Evolutionary conservation across 2,797 vertebrate species (phyloP).

Genomic region (Scomberomorus guttatus): DNA sequence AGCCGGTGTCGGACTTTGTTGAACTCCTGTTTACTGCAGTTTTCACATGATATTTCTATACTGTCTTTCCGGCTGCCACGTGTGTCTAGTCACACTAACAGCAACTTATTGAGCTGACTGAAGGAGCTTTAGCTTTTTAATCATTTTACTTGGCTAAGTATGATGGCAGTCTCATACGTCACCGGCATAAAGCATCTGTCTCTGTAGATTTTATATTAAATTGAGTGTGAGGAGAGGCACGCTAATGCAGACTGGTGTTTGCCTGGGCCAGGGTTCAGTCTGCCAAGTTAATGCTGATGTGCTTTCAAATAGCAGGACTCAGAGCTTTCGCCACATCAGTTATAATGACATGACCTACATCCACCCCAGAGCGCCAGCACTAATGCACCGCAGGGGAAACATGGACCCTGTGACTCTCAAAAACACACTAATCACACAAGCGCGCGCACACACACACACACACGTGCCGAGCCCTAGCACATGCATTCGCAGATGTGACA

Average conservation of each 20-base stretch:
- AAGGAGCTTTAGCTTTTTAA: conserved; percentile 71
- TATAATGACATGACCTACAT: conserved; percentile 84
- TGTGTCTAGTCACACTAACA: conserved; percentile 34
- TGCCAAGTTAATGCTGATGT: conserved; percentile 76
- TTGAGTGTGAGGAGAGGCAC: conserved; percentile 65
- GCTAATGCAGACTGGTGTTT: conserved; percentile 71
- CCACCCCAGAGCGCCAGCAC: conserved; percentile 66
- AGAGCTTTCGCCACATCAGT: conserved; percentile 75
- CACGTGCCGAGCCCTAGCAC: conserved; percentile 54
- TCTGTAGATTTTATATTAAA: conserved; percentile 68
- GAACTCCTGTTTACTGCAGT: conserved; percentile 26
- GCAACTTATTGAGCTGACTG: conserved; percentile 50
- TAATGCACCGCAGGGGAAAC: conserved; percentile 75
- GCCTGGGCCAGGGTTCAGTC: conserved; percentile 62
- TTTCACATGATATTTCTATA: conserved; percentile 35
- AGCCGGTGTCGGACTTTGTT: conserved; percentile 28
- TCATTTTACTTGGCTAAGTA: conserved; percentile 67
- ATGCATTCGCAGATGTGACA: conserved; percentile 65
- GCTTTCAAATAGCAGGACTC: conserved; percentile 80
- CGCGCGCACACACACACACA: conserved; percentile 24
- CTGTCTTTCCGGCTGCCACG: conserved; percentile 33
- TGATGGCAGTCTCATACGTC: conserved; percentile 62
- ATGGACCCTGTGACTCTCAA: conserved; percentile 71
- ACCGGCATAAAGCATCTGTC: conserved; percentile 69
- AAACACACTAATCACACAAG: conserved; percentile 62